These are phyloP conservation scores for Pedionomus torquatus DNA, from an alignment of 2,113 vertebrate genomes.

Conservation along the genomic window DNA sequence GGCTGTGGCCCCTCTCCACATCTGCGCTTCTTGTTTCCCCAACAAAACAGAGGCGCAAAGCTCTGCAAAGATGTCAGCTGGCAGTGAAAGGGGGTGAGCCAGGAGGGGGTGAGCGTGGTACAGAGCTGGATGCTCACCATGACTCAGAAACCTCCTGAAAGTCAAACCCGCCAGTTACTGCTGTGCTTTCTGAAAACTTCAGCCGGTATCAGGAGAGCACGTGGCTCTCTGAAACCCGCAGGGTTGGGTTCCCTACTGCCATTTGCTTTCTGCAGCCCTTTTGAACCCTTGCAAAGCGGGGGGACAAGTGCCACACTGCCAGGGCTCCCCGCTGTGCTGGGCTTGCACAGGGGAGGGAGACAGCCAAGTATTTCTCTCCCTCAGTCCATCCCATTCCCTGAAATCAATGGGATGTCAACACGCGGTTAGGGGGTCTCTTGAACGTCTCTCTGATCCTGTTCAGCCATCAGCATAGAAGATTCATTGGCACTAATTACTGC, in stretches of 20 bases:
- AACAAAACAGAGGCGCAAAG: background rate
- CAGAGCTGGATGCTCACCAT: background rate
- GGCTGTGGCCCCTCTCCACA: background rate
- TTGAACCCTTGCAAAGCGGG: background rate
- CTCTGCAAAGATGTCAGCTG: background rate
- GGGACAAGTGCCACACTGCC: background rate
- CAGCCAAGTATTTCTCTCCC: background rate
- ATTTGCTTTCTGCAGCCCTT: background rate
- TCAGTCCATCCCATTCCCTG: background rate
- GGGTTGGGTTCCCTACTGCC: background rate
- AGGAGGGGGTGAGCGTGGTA: fast-evolving
- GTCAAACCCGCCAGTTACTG: background rate
- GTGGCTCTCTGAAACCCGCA: fast-evolving
- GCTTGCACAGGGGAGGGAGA: background rate
- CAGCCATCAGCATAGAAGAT: background rate
- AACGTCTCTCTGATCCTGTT: background rate
- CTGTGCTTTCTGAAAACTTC: background rate
- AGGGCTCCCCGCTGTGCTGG: background rate
- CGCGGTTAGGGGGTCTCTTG: background rate
- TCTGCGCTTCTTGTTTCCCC: background rate
- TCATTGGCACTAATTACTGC: background rate
- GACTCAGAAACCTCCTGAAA: background rate
- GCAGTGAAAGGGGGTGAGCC: background rate
- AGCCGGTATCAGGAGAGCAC: background rate
- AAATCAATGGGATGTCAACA: background rate